Base-by-base conservation (phyloP, 2,888 invertebrate species). In the Zaprionus lineosus region DNA sequence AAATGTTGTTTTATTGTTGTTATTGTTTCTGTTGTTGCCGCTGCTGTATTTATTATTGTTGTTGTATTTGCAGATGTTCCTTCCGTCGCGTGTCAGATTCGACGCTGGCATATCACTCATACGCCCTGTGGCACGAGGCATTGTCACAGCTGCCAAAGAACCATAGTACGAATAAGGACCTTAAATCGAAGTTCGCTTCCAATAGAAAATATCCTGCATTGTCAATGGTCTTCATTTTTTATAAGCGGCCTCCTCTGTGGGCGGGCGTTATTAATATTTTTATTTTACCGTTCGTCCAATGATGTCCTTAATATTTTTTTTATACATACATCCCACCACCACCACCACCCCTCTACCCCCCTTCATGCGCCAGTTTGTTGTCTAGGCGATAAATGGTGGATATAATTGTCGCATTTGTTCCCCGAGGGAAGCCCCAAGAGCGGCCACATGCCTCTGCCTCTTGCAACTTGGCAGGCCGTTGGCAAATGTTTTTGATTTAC, bases 401-500 rank as follows among this genome's bases (percentile, higher is more conserved):
- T 57, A 71, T 68, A 78, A 76, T 74, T 82, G 74, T 64, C 67
- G 39, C 40, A 26, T 21, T 46, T 14, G 44, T 26, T 26, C 2
- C 19, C 9, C 29, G 14, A 4, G 15, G 4, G 12, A 43, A 40
- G 31, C 29, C 28, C 31, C 33, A n/a, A n/a, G n/a, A 16, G 36
- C 51, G 44, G 56, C 46, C 65, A 57, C 40, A 70, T 74, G 72
- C 70, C 59, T n/a, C n/a, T n/a, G n/a, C n/a, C n/a, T n/a, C n/a
- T n/a, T n/a, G n/a, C n/a, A n/a, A n/a, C n/a, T n/a, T n/a, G n/a
- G 52, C 15, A 66, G 74, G 66, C 73, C 59, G 66, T 70, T 74
- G 70, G 62, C 56, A 66, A 74, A 74, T 73, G 70, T 59, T 73
- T 73, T 74, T 73, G 74, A 73, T 73, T 73, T 74, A 73, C 75